Percentiles rank a stretch among this genome's conserved stretches.
Evolutionary conservation across 2,113 vertebrate species (phyloP).

Genomic region (Catagonus wagneri): DNA sequence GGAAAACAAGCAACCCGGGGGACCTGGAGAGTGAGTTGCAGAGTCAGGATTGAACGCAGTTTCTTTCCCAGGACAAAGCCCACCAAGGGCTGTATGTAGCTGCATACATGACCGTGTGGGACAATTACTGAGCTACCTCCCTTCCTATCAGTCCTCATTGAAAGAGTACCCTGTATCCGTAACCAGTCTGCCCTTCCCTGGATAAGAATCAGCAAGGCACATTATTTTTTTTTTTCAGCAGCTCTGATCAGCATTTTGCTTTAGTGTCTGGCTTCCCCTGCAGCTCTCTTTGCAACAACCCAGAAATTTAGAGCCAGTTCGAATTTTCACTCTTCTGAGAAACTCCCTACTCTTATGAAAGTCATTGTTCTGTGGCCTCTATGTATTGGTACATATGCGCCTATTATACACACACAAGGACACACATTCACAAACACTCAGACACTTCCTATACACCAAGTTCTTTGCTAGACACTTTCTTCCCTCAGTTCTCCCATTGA

Average conservation of each 20-base stretch:
- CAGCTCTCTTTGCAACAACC: conserved; percentile 12
- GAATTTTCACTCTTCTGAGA: background rate
- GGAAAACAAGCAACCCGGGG: background rate
- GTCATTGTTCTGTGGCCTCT: background rate
- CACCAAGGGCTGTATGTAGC: background rate
- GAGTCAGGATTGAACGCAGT: background rate
- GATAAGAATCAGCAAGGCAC: background rate
- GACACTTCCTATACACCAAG: background rate
- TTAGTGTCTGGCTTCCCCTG: conserved; percentile 31
- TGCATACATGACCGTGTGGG: background rate
- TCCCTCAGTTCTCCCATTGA: background rate
- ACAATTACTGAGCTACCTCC: background rate
- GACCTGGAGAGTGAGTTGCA: background rate
- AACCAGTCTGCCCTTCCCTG: background rate
- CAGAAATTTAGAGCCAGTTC: background rate
- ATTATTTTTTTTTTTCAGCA: conserved; percentile 38
- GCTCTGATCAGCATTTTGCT: conserved; percentile 37
- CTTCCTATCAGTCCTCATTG: background rate
- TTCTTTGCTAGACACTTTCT: background rate
- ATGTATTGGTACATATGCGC: background rate
- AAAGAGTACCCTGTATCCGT: background rate
- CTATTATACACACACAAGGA: background rate
- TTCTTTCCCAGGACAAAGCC: background rate
- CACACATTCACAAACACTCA: background rate
- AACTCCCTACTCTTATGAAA: background rate